These are phyloP conservation scores for Drosophila tsacasi DNA, from an alignment of 1,140 invertebrate genomes.

Conservation along the genomic window DNA sequence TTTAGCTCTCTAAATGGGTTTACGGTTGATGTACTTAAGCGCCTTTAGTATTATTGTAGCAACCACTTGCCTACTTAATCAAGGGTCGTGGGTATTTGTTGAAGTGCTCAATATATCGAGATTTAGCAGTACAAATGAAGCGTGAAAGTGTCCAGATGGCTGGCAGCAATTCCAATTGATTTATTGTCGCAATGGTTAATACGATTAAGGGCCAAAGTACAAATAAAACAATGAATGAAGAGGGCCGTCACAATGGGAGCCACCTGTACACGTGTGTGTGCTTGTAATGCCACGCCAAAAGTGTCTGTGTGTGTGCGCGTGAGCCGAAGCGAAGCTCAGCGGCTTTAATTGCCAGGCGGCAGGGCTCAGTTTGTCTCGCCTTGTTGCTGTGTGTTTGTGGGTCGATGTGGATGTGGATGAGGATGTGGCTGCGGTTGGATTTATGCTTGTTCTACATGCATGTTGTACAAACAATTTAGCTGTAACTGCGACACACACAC, in stretches of 20 bases:
- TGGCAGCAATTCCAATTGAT: constrained; percentile 37
- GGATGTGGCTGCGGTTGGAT: constrained; percentile 59
- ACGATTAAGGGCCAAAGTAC: constrained; percentile 16
- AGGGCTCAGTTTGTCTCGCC: constrained; percentile 49
- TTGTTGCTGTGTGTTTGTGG: background rate
- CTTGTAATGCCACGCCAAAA: background rate
- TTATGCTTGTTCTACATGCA: constrained; percentile 82
- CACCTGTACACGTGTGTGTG: constrained; percentile 22
- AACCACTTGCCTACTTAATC: background rate
- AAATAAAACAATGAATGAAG: constrained; percentile 20
- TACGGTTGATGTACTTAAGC: background rate
- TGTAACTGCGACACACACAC: constrained; percentile 68
- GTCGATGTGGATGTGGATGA: constrained; percentile 28
- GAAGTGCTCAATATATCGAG: constrained; percentile 17
- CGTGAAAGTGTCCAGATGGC: constrained; percentile 10
- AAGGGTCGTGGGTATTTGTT: constrained; percentile 1
- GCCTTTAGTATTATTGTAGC: background rate
- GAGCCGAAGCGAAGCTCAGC: constrained; percentile 28
- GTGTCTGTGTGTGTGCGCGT: constrained; percentile 9
- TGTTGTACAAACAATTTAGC: constrained; percentile 82
- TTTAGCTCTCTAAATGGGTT: background rate
- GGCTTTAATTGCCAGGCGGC: constrained; percentile 67
- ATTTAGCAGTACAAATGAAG: constrained; percentile 12
- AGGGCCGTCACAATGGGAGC: constrained; percentile 25
- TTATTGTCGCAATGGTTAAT: constrained; percentile 39